These are phyloP conservation scores for Gorsachius magnificus DNA, from an alignment of 2,797 vertebrate species.

Conservation along the genomic window DNA sequence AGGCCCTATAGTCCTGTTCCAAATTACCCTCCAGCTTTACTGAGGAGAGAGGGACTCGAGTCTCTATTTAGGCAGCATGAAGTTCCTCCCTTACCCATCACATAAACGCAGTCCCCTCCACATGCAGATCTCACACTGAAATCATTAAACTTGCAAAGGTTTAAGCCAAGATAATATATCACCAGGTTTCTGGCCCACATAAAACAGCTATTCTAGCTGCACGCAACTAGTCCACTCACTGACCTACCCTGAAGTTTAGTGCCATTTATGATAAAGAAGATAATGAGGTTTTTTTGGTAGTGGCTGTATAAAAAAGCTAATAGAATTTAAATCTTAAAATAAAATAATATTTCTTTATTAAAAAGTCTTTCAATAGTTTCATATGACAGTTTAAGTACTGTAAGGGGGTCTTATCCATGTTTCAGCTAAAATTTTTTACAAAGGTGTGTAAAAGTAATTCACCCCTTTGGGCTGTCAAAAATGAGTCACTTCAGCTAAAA, in stretches of 20 bases:
- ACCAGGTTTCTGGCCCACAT: background rate
- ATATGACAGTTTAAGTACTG: background rate
- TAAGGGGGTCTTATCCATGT: background rate
- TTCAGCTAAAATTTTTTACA: background rate
- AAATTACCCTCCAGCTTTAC: background rate
- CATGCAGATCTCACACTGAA: background rate
- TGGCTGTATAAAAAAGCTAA: background rate
- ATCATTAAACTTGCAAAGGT: background rate
- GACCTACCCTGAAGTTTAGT: background rate
- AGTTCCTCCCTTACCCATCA: background rate
- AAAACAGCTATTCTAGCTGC: background rate
- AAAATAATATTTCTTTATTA: background rate
- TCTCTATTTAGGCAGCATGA: background rate
- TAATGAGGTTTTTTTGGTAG: rapidly evolving
- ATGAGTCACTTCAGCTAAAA: background rate
- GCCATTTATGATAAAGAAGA: background rate
- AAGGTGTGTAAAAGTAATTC: background rate
- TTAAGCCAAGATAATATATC: background rate
- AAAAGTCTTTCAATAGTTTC: background rate
- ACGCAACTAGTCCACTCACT: background rate
- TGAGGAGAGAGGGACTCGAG: background rate
- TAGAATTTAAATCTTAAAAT: background rate
- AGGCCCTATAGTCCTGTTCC: background rate
- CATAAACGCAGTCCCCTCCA: background rate
- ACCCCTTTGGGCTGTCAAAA: background rate